A percentile compares a stretch with the other conserved stretches of the same genome.
phyloP scores from a whole-genome alignment of 1,140 invertebrate genomes.

The Yoshiicerus persimilis region DNA sequence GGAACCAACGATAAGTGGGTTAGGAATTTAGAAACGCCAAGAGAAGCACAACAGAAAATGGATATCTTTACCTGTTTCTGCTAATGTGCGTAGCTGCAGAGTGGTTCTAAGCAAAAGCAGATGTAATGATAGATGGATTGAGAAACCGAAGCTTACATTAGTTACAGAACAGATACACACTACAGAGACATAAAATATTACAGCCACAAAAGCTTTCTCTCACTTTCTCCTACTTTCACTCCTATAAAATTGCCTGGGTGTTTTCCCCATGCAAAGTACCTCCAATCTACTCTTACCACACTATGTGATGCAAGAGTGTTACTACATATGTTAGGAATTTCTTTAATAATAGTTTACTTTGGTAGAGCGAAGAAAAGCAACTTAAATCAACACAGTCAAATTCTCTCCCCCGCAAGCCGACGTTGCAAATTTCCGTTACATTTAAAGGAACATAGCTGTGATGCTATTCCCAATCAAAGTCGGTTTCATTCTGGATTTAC shows the following conservation, averaged over 20 bases:
- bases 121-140: background rate
- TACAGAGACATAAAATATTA: background rate
- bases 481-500: no score
- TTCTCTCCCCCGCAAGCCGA: no score
- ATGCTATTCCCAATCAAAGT: background rate
- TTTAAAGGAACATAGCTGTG: background rate
- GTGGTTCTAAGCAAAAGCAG: background rate
- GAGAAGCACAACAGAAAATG: background rate
- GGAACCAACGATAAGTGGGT: background rate
- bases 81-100: background rate
- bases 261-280: background rate
- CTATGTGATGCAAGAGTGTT: no score
- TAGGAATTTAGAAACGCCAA: background rate
- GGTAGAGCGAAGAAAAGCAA: background rate
- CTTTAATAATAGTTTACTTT: background rate
- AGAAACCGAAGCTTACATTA: background rate
- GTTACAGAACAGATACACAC: background rate
- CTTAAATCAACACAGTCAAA: background rate
- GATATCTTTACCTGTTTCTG: background rate
- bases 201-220: background rate
- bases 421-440: background rate
- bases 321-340: background rate
- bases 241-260: background rate
- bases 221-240: background rate
- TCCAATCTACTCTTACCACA: background rate